These are phyloP conservation scores for Cottus gobio DNA, from an alignment of 2,113 vertebrate genomes.

Conservation along the genomic window DNA sequence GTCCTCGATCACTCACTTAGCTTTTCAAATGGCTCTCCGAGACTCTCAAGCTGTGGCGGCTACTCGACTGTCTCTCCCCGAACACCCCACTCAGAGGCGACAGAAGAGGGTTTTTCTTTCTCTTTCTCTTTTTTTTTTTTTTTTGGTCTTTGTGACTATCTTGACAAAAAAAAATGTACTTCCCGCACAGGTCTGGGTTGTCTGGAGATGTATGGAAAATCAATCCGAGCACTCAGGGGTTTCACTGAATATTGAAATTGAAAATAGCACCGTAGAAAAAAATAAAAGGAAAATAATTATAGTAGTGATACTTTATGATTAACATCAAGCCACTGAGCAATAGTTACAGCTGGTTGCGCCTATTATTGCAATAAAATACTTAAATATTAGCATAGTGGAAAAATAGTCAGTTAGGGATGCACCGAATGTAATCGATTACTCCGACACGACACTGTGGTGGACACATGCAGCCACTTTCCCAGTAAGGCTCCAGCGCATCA, in stretches of 20 bases:
- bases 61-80: conserved; percentile 39
- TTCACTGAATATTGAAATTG: not conserved
- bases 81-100: conserved; percentile 39
- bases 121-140: not conserved
- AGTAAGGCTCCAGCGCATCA: too few species aligned
- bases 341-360: not conserved
- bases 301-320: not conserved
- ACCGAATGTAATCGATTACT: too few species aligned
- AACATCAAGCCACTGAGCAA: not conserved
- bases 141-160: not conserved
- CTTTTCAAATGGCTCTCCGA: conserved; percentile 65
- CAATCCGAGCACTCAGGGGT: conserved; percentile 7
- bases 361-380: not conserved
- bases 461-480: too few species aligned
- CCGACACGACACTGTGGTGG: too few species aligned
- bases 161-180: conserved; percentile 31
- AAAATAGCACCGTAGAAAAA: not conserved
- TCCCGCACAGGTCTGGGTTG: not conserved
- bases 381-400: not conserved
- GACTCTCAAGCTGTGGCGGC: conserved; percentile 47
- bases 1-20: conserved; percentile 76
- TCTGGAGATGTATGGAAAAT: conserved; percentile 11
- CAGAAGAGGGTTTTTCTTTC: not conserved
- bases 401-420: too few species aligned
- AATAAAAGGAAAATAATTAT: not conserved